Evolutionary conservation across 2,888 invertebrate species (phyloP).

Genomic region (Actias luna): DNA sequence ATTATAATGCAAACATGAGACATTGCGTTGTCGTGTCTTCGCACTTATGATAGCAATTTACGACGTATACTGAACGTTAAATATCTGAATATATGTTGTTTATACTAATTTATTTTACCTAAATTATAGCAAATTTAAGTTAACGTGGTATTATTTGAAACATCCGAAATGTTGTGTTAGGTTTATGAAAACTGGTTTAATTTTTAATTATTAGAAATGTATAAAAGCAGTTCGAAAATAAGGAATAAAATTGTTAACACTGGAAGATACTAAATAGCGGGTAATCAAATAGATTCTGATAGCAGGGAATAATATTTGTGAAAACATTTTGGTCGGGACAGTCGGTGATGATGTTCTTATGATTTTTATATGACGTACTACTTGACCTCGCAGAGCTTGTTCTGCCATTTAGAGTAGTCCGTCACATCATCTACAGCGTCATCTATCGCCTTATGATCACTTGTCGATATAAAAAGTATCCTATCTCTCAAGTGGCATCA

Average conservation of each 20-base stretch:
- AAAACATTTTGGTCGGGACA: too few species aligned
- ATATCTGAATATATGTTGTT: not conserved
- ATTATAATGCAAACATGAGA: not conserved
- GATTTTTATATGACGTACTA: too few species aligned
- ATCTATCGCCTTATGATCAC: too few species aligned
- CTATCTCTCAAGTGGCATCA: too few species aligned
- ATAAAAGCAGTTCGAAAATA: not conserved
- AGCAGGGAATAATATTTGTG: not conserved
- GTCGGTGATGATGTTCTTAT: not conserved
- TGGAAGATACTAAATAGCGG: not conserved
- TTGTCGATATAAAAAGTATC: too few species aligned
- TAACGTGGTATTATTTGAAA: too few species aligned
- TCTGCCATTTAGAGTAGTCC: too few species aligned
- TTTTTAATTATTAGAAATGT: too few species aligned
- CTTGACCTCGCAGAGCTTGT: too few species aligned
- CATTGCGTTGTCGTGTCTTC: not conserved
- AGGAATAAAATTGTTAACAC: not conserved
- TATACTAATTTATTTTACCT: not conserved
- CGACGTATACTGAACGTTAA: not conserved
- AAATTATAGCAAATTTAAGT: not conserved
- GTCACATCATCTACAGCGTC: too few species aligned
- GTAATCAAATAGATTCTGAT: not conserved
- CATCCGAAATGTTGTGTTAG: too few species aligned
- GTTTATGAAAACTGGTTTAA: too few species aligned
- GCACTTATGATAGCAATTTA: not conserved